These are phyloP conservation scores for Paratilapia polleni DNA, from an alignment of 2,113 vertebrate genomes.

Conservation along the genomic window DNA sequence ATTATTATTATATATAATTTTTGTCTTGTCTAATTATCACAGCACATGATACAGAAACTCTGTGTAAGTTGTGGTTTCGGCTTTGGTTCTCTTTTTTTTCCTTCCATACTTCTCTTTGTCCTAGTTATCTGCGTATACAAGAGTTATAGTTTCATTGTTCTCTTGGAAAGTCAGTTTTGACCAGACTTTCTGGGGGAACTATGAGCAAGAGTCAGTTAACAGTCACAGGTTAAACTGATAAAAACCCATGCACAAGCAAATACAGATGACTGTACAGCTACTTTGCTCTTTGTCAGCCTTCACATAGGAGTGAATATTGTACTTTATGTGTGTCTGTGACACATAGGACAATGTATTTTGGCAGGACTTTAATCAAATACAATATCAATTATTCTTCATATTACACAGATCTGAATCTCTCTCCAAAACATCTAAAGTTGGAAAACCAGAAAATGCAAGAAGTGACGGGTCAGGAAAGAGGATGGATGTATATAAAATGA, in stretches of 20 bases:
- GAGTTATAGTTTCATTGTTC: conserved; percentile 10
- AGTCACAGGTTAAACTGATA: conserved; percentile 21
- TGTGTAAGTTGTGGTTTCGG: background rate
- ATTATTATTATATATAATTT: background rate
- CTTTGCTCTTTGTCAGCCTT: background rate
- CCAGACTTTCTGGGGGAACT: conserved; percentile 64
- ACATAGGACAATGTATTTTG: too few species aligned
- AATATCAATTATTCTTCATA: too few species aligned
- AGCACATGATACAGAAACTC: background rate
- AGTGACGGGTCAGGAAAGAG: background rate
- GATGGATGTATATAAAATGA: background rate
- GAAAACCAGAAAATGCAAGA: background rate
- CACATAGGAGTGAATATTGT: background rate
- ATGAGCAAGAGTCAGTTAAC: conserved; percentile 35
- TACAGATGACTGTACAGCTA: background rate
- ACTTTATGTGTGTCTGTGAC: background rate
- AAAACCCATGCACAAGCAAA: background rate
- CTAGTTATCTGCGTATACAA: background rate
- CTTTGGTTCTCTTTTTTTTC: conserved; percentile 35
- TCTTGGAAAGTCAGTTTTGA: conserved; percentile 15
- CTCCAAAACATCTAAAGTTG: background rate
- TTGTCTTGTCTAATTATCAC: background rate
- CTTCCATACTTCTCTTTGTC: conserved; percentile 12
- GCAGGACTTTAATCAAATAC: too few species aligned
- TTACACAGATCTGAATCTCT: too few species aligned